Percentiles rank a stretch among this genome's conserved stretches.
These are phyloP conservation scores for Mongoloraphidia duomilia DNA, from an alignment of 2,888 invertebrate species.

Conservation along the genomic window DNA sequence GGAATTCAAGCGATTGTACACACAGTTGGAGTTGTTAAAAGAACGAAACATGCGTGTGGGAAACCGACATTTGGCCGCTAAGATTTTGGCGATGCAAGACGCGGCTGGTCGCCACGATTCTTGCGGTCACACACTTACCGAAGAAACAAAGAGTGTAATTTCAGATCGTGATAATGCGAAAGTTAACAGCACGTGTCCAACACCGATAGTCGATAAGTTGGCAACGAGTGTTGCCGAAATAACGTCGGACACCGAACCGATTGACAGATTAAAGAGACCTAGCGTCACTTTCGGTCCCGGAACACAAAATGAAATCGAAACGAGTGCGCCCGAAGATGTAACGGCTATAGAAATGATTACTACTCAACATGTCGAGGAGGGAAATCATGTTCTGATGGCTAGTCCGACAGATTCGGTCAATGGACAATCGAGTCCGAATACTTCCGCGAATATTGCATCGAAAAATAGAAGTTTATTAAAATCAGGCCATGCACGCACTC, in stretches of 20 bases:
- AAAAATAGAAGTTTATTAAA: slow-evolving; percentile 19
- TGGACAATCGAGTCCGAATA: slow-evolving; percentile 3
- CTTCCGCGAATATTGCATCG: neutral
- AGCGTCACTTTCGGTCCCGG: slow-evolving; percentile 36
- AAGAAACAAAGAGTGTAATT: neutral
- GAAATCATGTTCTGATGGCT: slow-evolving; percentile 10
- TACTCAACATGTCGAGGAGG: slow-evolving; percentile 12
- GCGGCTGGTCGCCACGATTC: slow-evolving; percentile 48
- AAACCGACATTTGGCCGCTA: slow-evolving; percentile 56
- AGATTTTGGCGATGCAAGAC: slow-evolving; percentile 70
- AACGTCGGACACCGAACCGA: neutral
- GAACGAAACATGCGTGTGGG: slow-evolving; percentile 63
- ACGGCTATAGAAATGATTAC: slow-evolving; percentile 7
- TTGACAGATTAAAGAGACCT: slow-evolving; percentile 24
- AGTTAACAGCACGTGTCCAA: slow-evolving; percentile 11
- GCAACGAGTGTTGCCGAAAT: neutral
- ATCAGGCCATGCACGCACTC: slow-evolving; percentile 56
- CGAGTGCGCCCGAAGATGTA: slow-evolving; percentile 5
- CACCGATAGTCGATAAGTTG: neutral
- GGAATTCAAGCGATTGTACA: slow-evolving; percentile 66
- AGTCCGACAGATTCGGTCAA: slow-evolving; percentile 9
- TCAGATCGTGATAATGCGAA: slow-evolving; percentile 10
- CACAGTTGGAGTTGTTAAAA: slow-evolving; percentile 64
- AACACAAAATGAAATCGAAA: slow-evolving; percentile 8
- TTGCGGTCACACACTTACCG: no score